Percentiles rank a stretch among this genome's conserved stretches.
Evolutionary conservation across 2,888 invertebrate genomes (phyloP).

Genomic region (Andricus curvator): DNA sequence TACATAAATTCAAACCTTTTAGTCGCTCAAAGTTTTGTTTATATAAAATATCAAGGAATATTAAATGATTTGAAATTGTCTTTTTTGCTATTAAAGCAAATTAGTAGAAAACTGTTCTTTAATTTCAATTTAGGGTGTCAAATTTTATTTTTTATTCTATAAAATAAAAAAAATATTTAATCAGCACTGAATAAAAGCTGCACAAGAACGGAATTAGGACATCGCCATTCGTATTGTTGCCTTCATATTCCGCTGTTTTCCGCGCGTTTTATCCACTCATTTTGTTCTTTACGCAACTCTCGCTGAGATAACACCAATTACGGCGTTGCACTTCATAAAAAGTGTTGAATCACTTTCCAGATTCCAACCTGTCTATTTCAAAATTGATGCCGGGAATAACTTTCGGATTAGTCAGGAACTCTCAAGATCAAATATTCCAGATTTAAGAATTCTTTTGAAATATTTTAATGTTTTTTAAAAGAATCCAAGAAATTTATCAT

Average conservation of each 20-base stretch:
- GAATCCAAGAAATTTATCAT: too few relatives aligned
- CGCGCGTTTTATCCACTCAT: constrained; percentile 18
- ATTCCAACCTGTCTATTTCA: constrained; percentile 6
- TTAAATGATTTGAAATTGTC: too few relatives aligned
- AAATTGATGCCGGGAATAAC: constrained; percentile 2
- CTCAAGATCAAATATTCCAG: not conserved
- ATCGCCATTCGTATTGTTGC: not conserved
- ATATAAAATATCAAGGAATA: too few relatives aligned
- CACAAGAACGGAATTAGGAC: not conserved
- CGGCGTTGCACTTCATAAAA: constrained; percentile 33
- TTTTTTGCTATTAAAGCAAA: not conserved
- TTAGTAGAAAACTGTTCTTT: not conserved
- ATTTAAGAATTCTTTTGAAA: not conserved
- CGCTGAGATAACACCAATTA: constrained; percentile 35
- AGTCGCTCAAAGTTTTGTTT: too few relatives aligned
- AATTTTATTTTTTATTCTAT: not conserved
- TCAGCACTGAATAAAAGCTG: not conserved
- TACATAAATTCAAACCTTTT: too few relatives aligned
- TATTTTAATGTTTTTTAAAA: too few relatives aligned
- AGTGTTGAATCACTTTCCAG: constrained; percentile 30
- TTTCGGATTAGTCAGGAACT: not conserved
- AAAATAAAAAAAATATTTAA: not conserved
- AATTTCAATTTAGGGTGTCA: not conserved
- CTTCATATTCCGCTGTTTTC: constrained; percentile 3
- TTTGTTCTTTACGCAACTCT: constrained; percentile 15